A percentile compares a stretch with the other conserved stretches of the same genome.
Evolutionary conservation across 2,113 vertebrate species (phyloP).

Genomic region (Eonycteris spelaea): DNA sequence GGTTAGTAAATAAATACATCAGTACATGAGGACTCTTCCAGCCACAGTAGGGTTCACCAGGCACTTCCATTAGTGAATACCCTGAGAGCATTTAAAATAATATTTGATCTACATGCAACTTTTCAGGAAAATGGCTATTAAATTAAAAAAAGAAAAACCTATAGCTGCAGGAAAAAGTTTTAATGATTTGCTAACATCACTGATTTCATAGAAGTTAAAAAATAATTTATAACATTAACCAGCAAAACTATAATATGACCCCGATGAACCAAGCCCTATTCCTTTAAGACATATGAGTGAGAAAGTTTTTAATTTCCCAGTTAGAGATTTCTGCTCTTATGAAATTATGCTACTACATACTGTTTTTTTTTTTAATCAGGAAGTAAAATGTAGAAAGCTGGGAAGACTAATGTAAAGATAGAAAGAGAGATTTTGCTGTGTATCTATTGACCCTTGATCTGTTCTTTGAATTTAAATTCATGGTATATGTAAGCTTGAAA

Average conservation of each 20-base stretch:
- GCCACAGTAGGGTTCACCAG: neutral
- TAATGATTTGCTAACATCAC: neutral
- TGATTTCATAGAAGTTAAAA: neutral
- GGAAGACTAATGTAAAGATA: neutral
- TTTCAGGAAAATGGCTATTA: neutral
- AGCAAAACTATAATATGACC: neutral
- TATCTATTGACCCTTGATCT: neutral
- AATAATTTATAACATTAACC: neutral
- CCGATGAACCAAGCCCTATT: neutral
- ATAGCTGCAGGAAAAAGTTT: neutral
- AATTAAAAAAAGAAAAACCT: neutral
- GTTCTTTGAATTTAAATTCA: neutral
- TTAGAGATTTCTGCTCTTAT: neutral
- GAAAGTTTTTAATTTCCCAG: neutral
- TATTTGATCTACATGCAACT: neutral
- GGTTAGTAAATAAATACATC: neutral
- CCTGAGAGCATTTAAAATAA: neutral
- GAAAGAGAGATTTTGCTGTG: neutral
- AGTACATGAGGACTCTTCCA: neutral
- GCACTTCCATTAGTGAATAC: neutral
- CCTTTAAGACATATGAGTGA: neutral
- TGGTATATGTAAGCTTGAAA: neutral
- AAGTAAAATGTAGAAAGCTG: neutral
- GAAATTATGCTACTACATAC: neutral
- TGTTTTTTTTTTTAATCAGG: neutral